Base-by-base conservation (phyloP, 2,113 vertebrate genomes). In the Lota lota region DNA sequence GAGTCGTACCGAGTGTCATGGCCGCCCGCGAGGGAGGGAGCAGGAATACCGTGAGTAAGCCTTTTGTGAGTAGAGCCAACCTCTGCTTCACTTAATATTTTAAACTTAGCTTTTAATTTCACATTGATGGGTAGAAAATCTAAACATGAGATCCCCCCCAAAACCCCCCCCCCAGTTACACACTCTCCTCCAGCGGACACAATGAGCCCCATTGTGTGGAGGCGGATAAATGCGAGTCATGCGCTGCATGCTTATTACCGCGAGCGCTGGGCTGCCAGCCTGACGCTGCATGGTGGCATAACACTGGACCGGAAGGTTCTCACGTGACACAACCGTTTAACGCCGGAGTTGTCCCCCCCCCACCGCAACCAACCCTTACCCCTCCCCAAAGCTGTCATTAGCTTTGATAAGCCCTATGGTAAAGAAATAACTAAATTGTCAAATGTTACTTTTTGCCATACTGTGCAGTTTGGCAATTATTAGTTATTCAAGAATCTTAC, bases 201-300 rank as follows among this genome's bases (percentile, higher is more conserved):
- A 88, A 79, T 84, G 64, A 60, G 72, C 62, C 56, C 19, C 85
- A 83, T 81, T 85, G 85, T 90, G 71, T 66, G 16, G 69, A 63
- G 76, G 61, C 54, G 73, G 76, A 86, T 75, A 84, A 79, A 83
- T 74, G 69, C 80, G 64, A 77, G 79, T 88, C 87, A 88, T 90
- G 88, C 79, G 88, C 70, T 72, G 74, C 64, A 67, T 67, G 72
- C 72, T 73, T 64, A 84, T 81, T 77, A 80, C 67, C 61, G 78
- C 5, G 60, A 64, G 80, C 65, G n/a, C 66, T 67, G 69, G 24
- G 28, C 57, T 62, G 73, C 75, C 75, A 73, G 81, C 64, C 70
- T 67, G 60, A 7, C 18, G 66, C 74, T 76, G 71, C 74, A 36
- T 60, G 62, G 57, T 74, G 67, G 40, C 47, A 69, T 68, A 70